These are phyloP conservation scores for Meriones unguiculatus DNA, from an alignment of 2,113 vertebrate genomes.

Conservation along the genomic window DNA sequence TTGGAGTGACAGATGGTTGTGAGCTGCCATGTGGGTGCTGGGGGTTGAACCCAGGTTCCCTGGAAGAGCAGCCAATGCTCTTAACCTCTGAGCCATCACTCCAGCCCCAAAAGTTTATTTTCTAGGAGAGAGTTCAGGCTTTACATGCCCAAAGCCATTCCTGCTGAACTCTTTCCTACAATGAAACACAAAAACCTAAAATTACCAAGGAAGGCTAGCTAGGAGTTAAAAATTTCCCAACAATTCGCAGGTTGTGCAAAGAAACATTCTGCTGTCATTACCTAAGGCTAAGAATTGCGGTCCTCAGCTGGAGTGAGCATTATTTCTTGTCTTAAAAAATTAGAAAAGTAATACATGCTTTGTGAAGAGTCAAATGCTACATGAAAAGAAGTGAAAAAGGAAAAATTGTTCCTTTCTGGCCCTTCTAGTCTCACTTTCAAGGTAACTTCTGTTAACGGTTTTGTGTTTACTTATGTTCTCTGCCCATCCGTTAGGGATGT, in stretches of 20 bases:
- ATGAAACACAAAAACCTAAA: not conserved
- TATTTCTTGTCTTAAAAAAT: not conserved
- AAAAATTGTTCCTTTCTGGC: not conserved
- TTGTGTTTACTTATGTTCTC: not conserved
- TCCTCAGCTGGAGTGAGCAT: not conserved
- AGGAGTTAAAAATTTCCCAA: slow-evolving; percentile 1
- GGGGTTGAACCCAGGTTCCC: not conserved
- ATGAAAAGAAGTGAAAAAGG: not conserved
- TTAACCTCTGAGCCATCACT: not conserved
- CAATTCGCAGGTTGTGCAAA: slow-evolving; percentile 2
- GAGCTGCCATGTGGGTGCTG: not conserved
- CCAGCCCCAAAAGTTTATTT: not conserved
- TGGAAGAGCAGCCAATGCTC: not conserved
- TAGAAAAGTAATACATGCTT: not conserved
- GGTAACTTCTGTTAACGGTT: not conserved
- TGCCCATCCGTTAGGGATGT: not conserved
- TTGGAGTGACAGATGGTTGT: too few relatives aligned
- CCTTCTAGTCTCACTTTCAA: not conserved
- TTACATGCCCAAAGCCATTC: not conserved
- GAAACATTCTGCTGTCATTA: not conserved
- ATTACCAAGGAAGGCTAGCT: not conserved
- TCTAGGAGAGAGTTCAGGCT: not conserved
- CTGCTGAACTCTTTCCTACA: not conserved
- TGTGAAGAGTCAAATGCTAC: not conserved
- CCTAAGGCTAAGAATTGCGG: not conserved